Evolutionary conservation across 2,888 invertebrate species (phyloP), one percentile per base, ranked within the genome.

Genomic region (Nymphalis c-album): DNA sequence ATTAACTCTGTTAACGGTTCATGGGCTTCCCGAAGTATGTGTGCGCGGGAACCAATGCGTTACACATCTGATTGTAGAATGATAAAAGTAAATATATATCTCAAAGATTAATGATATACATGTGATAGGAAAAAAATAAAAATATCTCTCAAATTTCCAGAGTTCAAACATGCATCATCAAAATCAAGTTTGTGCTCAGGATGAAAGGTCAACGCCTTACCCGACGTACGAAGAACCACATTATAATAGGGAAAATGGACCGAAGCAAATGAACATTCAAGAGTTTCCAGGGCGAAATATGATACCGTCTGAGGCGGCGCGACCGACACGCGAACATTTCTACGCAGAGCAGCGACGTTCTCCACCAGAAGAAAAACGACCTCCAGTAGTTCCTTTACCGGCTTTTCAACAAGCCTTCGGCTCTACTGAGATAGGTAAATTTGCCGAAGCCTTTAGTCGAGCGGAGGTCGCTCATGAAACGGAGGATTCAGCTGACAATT

Each of bases 391-490:
- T 65, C 95, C 96, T 7, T 84, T 96, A 69, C 96, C 96, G 7
- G 96, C 96, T 58, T 97, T 97, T 81, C 96, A 96, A 82, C 96
- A 96, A 87, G 96, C 97, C 1, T 97, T 97, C 82, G 97, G 97
- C 35, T 96, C 96, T 40, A 97, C 97, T 31, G 97, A 96, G 87
- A 95, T 97, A 73, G 97, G 97, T n/a, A 94, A 96, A 73, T 97
- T 96, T 77, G 95, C 95, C 7, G 95, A 95, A 79, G 95, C 94
- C 63, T 95, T 95, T 82, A 94, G 93, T 70, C 93, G 93, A 72
- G 91, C 94, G 72, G 93, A 94, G 77, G 88, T 90, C 45, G 92
- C 91, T 22, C 85, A 87, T 50, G 91, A 90, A 22, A 85, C 85
- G 20, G 81, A 90, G 18, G 90, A 90, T 48, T 78, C 81, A 60